Evolutionary conservation across 2,113 vertebrate genomes (phyloP).

Genomic region (Forbesichthys papilliferus): DNA sequence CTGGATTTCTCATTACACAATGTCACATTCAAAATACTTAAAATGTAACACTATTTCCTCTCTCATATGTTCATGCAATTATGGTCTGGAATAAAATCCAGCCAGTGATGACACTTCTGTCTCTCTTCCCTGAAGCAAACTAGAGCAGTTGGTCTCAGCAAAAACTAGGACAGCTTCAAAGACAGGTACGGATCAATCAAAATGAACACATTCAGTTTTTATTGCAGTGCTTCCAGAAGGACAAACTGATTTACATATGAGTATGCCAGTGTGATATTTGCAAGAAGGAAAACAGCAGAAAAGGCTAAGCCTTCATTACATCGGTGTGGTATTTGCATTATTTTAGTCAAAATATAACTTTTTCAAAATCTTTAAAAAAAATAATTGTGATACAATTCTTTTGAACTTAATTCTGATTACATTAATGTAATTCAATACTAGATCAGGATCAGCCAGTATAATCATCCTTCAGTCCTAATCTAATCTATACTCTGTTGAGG

Average conservation of each 20-base stretch:
- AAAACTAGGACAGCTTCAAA: constrained; percentile 43
- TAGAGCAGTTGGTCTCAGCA: constrained; percentile 35
- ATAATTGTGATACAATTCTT: not conserved
- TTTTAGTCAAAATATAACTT: not conserved
- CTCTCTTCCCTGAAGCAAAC: constrained; percentile 14
- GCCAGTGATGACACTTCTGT: constrained; percentile 31
- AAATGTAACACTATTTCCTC: not conserved
- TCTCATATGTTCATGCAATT: not conserved
- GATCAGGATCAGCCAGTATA: no score
- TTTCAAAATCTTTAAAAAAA: no score
- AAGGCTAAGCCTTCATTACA: not conserved
- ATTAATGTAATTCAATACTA: not conserved
- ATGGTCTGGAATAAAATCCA: constrained; percentile 13
- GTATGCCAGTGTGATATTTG: constrained; percentile 18
- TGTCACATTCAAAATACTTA: not conserved
- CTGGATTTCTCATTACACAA: not conserved
- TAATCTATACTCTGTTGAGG: no score
- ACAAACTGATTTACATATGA: constrained; percentile 27
- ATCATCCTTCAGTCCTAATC: no score
- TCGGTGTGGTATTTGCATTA: not conserved
- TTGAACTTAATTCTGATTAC: not conserved
- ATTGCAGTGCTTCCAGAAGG: constrained; percentile 4
- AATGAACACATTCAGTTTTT: constrained; percentile 38
- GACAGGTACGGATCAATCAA: constrained; percentile 30
- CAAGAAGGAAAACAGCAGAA: constrained; percentile 9